Percentiles rank a stretch among this genome's conserved stretches.
Conservation (phyloP, 2,888 invertebrate genomes). For the Coenonympha glycerion region DNA sequence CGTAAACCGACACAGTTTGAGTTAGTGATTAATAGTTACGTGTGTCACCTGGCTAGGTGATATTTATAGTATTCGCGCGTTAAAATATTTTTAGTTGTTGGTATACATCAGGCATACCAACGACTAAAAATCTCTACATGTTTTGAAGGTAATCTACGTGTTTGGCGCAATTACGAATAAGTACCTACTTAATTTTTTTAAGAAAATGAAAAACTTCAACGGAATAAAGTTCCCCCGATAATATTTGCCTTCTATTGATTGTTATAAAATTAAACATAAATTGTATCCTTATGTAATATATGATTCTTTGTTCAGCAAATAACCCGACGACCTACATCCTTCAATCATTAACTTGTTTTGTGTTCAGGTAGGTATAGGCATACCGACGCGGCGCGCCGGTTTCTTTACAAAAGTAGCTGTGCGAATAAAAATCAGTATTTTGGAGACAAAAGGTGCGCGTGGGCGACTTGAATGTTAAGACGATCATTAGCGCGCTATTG, state of each 20-base stretch:
- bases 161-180: too few relatives aligned
- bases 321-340: constrained; percentile 63
- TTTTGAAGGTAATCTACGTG: too few relatives aligned
- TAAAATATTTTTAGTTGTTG: too few relatives aligned
- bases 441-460: constrained; percentile 68
- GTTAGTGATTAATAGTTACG: constrained; percentile 59
- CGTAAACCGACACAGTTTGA: constrained; percentile 46
- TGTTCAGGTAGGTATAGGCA: constrained; percentile 30
- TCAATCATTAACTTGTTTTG: constrained; percentile 54
- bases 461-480: constrained; percentile 72
- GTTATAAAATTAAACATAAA: too few relatives aligned
- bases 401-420: constrained; percentile 64
- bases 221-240: too few relatives aligned
- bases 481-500: constrained; percentile 70
- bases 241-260: too few relatives aligned
- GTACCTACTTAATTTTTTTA: too few relatives aligned
- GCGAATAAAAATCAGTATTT: constrained; percentile 59
- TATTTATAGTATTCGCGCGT: too few relatives aligned
- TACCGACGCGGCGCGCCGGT: constrained; percentile 33
- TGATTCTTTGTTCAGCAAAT: background rate
- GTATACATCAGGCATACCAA: too few relatives aligned
- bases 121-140: too few relatives aligned
- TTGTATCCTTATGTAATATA: too few relatives aligned
- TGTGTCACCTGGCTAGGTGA: constrained; percentile 54
- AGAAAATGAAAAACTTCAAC: too few relatives aligned